Evolutionary conservation across 2,888 invertebrate species (phyloP), one percentile per base, ranked within the genome.

Genomic region (Acronicta psi): DNA sequence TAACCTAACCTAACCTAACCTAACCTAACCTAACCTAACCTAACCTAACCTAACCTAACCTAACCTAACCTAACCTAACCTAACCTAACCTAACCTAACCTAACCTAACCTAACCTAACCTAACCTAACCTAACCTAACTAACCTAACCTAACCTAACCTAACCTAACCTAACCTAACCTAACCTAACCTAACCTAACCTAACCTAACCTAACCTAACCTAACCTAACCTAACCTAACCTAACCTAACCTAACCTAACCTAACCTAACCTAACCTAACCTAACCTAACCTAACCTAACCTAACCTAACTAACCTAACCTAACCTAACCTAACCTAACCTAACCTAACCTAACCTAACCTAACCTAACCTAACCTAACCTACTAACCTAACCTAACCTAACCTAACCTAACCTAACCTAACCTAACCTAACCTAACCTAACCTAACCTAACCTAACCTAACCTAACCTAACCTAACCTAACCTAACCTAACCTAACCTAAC

Each of bases 301-400:
- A 37, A 37, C 37, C 37, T 37, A 37, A 37, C 37, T 14, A 9
- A 37, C 37, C 37, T 37, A 37, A 37, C 37, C 37, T 37, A 37
- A 37, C 37, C 37, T 37, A 37, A 37, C 37, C 37, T 37, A 37
- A 37, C 37, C 37, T 37, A 37, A 37, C 37, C 37, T 37, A 37
- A 37, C 37, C 37, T 37, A 37, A 37, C 37, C 37, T 37, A 37
- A 37, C 37, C 37, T 37, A 37, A 37, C 37, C 37, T 37, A 37
- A 37, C 37, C 37, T 37, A 37, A 37, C 37, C 37, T 37, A 37
- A 37, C 37, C 37, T 37, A 37, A 37, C 37, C n/a, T n/a, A n/a
- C 37, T 37, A 37, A 37, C 37, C 37, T 37, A 37, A 37, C 37
- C 37, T 37, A 37, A 37, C 37, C 37, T 37, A 37, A 37, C 37